phyloP scores from a whole-genome alignment of 92 coral and sea anemone species.

The Umimayanthus chanpuru region DNA sequence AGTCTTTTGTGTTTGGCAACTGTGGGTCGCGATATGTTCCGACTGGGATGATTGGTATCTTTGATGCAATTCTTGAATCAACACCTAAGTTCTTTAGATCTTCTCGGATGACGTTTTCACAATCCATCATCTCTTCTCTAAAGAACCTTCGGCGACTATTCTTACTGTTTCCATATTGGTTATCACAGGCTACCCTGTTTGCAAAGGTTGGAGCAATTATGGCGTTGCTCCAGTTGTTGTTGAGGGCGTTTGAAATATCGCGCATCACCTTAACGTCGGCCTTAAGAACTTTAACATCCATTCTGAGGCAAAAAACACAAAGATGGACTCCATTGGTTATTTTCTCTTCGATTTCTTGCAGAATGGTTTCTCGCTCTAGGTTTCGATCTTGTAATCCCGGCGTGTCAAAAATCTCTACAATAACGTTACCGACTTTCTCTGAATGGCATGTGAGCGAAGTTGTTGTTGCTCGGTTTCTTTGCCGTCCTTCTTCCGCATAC shows the following conservation, averaged over 20 bases:
- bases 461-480: background rate
- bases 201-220: background rate
- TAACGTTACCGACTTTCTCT: background rate
- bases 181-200: background rate
- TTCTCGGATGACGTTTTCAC: background rate
- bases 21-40: background rate
- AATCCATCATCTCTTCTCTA: background rate
- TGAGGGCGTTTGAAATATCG: background rate
- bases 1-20: background rate
- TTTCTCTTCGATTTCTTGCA: background rate
- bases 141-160: background rate
- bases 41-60: background rate
- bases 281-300: background rate
- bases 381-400: background rate
- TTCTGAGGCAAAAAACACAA: background rate
- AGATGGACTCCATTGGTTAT: background rate
- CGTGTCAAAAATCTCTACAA: background rate
- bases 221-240: background rate
- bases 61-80: background rate
- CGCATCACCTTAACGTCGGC: background rate
- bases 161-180: background rate
- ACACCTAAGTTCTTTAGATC: background rate
- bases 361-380: background rate
- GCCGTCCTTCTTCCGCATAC: background rate
- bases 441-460: background rate